Percentiles rank a stretch among this genome's conserved stretches.
phyloP scores from a whole-genome alignment of 2,797 vertebrate genomes.

The Zenarchopterus dispar region DNA sequence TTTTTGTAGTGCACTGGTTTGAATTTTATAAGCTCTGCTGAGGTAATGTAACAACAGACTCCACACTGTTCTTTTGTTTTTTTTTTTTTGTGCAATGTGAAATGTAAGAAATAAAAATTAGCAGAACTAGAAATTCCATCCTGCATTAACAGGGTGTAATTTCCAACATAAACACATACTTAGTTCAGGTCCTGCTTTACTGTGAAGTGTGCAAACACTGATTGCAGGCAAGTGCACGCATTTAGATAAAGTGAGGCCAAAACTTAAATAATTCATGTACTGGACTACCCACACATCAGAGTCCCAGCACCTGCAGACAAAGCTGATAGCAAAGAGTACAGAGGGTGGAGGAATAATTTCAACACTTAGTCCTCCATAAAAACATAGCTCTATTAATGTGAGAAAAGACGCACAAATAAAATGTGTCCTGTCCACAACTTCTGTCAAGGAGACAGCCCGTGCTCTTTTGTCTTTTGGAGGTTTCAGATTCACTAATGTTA shows the following conservation, averaged over 20 bases:
- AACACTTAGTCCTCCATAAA: constrained; percentile 13
- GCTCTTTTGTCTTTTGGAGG: constrained; percentile 28
- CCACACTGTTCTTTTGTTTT: too few relatives aligned
- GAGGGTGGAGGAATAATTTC: constrained; percentile 40
- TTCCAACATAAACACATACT: constrained; percentile 6
- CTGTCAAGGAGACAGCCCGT: constrained; percentile 14
- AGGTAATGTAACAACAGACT: background rate
- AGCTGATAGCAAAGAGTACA: constrained; percentile 26
- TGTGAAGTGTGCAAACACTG: constrained; percentile 25
- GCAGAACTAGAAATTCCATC: constrained; percentile 2
- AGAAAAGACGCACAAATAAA: constrained; percentile 23
- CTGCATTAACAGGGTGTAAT: constrained; percentile 4
- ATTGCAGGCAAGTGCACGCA: constrained; percentile 32
- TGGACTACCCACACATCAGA: constrained; percentile 35
- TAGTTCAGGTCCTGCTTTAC: constrained; percentile 6
- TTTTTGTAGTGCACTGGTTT: background rate
- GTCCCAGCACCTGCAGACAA: constrained; percentile 11
- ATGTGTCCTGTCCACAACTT: constrained; percentile 23
- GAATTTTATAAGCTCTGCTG: background rate
- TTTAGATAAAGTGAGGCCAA: constrained; percentile 48
- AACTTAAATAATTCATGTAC: constrained; percentile 60
- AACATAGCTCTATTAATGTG: constrained; percentile 42
- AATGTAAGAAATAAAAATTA: background rate
- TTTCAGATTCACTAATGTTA: constrained; percentile 10
- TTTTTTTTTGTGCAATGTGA: background rate